phyloP scores from a whole-genome alignment of 2,888 invertebrate species.

The Hypolimnas misippus region DNA sequence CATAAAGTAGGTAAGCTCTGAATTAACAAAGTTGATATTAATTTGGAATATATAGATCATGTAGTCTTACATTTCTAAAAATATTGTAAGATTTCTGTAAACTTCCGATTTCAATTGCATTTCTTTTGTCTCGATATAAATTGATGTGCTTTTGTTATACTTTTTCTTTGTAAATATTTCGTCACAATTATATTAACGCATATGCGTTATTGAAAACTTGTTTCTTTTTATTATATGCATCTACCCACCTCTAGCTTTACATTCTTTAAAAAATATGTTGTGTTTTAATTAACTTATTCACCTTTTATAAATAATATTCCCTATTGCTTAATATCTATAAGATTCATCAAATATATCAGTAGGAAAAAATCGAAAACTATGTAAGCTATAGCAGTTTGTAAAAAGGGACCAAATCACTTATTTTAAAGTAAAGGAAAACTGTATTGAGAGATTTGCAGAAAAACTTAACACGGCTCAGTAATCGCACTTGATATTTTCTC shows the following conservation, averaged over 20 bases:
- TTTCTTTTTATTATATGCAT: conserved; percentile 35
- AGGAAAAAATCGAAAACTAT: too few relatives aligned
- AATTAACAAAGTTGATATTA: conserved; percentile 33
- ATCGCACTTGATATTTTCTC: too few relatives aligned
- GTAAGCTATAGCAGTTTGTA: too few relatives aligned
- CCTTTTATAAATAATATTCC: too few relatives aligned
- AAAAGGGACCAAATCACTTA: too few relatives aligned
- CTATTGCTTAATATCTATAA: too few relatives aligned
- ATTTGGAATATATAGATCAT: conserved; percentile 36
- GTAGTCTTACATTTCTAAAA: conserved; percentile 39
- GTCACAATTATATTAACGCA: conserved; percentile 71
- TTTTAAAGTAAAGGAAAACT: too few relatives aligned
- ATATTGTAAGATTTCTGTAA: conserved; percentile 38
- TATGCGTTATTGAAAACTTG: conserved; percentile 62
- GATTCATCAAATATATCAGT: too few relatives aligned
- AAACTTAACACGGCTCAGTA: too few relatives aligned
- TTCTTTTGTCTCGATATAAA: conserved; percentile 66
- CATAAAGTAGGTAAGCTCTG: conserved; percentile 45
- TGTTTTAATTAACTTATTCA: too few relatives aligned
- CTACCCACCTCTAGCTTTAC: background rate
- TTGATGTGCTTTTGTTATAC: conserved; percentile 78
- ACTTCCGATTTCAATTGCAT: conserved; percentile 62
- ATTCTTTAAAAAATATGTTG: background rate
- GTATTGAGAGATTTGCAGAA: too few relatives aligned
- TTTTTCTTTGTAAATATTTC: conserved; percentile 81